Evolutionary conservation across 2,888 invertebrate species (phyloP).

Genomic region (Drosophila falleni): DNA sequence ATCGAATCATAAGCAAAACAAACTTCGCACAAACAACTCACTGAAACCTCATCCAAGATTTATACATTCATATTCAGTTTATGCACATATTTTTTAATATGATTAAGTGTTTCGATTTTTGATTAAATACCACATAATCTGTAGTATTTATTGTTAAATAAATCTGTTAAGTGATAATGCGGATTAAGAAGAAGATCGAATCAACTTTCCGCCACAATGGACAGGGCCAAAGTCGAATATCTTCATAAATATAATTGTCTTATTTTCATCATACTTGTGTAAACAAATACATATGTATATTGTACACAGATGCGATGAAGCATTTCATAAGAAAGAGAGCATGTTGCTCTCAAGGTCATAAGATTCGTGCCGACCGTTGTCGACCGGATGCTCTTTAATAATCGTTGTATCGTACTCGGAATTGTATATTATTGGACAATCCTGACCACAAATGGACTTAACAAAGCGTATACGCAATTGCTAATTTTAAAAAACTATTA

Average conservation of each 20-base stretch:
- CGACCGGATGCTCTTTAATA: slow-evolving; percentile 42
- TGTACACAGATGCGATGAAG: slow-evolving; percentile 39
- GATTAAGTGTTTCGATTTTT: slow-evolving; percentile 7
- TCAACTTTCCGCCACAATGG: slow-evolving; percentile 43
- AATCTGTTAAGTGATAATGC: slow-evolving; percentile 47
- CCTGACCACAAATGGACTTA: background rate
- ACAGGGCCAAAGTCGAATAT: slow-evolving; percentile 3
- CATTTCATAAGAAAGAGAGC: slow-evolving; percentile 33
- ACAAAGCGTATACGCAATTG: background rate
- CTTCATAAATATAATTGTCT: slow-evolving; percentile 11
- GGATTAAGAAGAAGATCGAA: slow-evolving; percentile 50
- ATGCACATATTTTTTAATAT: slow-evolving; percentile 6
- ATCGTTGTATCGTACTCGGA: slow-evolving; percentile 7
- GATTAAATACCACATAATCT: slow-evolving; percentile 18
- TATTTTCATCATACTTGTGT: slow-evolving; percentile 2
- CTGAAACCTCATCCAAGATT: background rate
- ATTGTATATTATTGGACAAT: background rate
- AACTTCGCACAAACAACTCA: background rate
- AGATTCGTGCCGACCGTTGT: slow-evolving; percentile 23
- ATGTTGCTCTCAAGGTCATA: slow-evolving; percentile 46
- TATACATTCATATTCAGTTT: slow-evolving; percentile 1
- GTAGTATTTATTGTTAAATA: slow-evolving; percentile 6
- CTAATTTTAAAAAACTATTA: slow-evolving; percentile 2
- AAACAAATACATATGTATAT: slow-evolving; percentile 2
- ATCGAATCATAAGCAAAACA: slow-evolving; percentile 4